Evolutionary conservation across 2,888 invertebrate species (phyloP), one percentile per base, ranked within the genome.

Genomic region (Cataglyphis livida): DNA sequence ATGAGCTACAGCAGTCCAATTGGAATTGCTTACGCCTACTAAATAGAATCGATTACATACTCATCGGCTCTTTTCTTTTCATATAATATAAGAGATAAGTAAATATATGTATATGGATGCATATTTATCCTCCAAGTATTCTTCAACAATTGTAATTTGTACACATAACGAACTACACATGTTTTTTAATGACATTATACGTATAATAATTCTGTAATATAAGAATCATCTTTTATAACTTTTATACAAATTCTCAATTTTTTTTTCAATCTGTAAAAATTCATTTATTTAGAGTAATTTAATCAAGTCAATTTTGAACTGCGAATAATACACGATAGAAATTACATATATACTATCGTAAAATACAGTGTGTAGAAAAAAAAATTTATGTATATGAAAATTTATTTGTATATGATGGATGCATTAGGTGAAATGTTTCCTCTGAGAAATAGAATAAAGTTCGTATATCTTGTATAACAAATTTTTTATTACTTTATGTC

Each of bases 1-100:
- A 92, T 93, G 93, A 91, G 88, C 54, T 93, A 93, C 89, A 87
- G 82, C 90, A 92, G 90, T 81, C 93, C 93, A 59, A 83, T 91
- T 18, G 93, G 93, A 54, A 85, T 93, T 85, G 92, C 92, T n/a
- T 93, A 93, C 83, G 88, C 92, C 10, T 93, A 90, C 82, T 92
- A 91, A 91, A 51, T 51, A n/a, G n/a, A 51, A 78, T 68, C n/a
- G 41, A 35, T 28, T n/a, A 12, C 28, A 62, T 25, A 21, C 5
- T 18, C 25, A 32, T 64, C n/a, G 10, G 59, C 9, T 7, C 7
- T n/a, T n/a, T 44, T 59, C 7, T n/a, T 32, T 44, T 32, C 35
- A 61, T 32, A 70, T 44, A 32, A 59, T 32, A 66, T 64, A 64
- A 18, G 18, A 9, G 18, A 62, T 32, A 28, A 18, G 10, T 48